These are phyloP conservation scores for Ranitomeya variabilis DNA, from an alignment of 2,113 vertebrate genomes.

Conservation along the genomic window DNA sequence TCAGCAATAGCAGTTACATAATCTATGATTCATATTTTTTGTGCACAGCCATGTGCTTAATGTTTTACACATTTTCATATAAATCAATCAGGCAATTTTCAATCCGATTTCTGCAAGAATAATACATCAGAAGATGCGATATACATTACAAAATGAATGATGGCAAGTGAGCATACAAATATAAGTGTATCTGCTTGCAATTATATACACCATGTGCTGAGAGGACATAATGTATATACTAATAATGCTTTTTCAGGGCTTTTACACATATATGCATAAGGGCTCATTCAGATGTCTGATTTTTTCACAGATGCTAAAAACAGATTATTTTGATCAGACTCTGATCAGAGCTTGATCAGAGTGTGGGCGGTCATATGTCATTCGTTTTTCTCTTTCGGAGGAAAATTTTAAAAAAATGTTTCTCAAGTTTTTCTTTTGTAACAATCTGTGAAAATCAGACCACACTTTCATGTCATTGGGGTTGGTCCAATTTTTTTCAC, in stretches of 20 bases:
- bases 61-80: conserved; percentile 7
- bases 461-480: too few relatives aligned
- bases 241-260: not conserved
- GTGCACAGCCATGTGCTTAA: conserved; percentile 29
- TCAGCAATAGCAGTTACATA: conserved; percentile 24
- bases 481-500: too few relatives aligned
- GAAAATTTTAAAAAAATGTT: too few relatives aligned
- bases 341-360: too few relatives aligned
- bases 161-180: not conserved
- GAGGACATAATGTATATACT: not conserved
- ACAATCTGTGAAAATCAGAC: too few relatives aligned
- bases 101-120: not conserved
- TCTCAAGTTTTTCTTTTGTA: too few relatives aligned
- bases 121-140: not conserved
- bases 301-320: too few relatives aligned
- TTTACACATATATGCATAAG: not conserved
- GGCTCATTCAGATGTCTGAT: too few relatives aligned
- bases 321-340: too few relatives aligned
- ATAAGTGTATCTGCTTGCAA: not conserved
- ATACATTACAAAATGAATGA: not conserved
- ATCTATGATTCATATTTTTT: conserved; percentile 50
- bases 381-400: too few relatives aligned
- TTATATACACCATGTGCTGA: not conserved
- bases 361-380: too few relatives aligned
- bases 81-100: not conserved